These are phyloP conservation scores for Chrysemys picta DNA, from an alignment of 2,113 vertebrate species.

Conservation along the genomic window DNA sequence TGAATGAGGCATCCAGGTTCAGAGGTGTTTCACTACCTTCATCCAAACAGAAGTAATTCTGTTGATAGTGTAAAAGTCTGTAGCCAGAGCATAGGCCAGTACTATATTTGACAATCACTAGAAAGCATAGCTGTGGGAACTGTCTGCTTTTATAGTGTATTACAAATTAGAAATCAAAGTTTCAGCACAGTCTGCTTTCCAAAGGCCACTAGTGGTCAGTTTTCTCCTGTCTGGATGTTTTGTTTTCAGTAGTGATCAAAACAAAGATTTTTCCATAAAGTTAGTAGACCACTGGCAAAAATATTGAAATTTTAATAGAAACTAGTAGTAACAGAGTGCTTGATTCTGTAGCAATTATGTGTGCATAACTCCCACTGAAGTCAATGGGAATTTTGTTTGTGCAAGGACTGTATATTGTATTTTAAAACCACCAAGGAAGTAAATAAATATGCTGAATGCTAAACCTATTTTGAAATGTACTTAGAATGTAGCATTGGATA, in stretches of 20 bases:
- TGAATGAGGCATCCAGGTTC: neutral
- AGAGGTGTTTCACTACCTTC: neutral
- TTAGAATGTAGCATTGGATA: neutral
- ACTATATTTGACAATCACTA: neutral
- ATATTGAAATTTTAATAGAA: neutral
- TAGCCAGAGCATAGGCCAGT: neutral
- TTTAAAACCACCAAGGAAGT: neutral
- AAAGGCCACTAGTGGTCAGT: neutral
- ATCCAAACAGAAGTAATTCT: neutral
- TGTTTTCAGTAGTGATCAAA: neutral
- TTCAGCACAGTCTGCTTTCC: neutral
- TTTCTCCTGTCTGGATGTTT: neutral
- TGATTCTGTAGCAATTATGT: neutral
- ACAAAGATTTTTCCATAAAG: neutral
- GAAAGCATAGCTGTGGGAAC: neutral
- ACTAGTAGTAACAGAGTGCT: neutral
- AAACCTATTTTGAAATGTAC: neutral
- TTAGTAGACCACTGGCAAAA: neutral
- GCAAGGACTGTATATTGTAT: fast-evolving
- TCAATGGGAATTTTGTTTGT: neutral
- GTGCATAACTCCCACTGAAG: neutral
- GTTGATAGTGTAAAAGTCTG: neutral
- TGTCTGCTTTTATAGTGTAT: neutral
- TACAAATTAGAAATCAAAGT: neutral
- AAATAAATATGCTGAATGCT: neutral